Evolutionary conservation across 2,113 vertebrate species (phyloP).

Genomic region (Fulica atra): DNA sequence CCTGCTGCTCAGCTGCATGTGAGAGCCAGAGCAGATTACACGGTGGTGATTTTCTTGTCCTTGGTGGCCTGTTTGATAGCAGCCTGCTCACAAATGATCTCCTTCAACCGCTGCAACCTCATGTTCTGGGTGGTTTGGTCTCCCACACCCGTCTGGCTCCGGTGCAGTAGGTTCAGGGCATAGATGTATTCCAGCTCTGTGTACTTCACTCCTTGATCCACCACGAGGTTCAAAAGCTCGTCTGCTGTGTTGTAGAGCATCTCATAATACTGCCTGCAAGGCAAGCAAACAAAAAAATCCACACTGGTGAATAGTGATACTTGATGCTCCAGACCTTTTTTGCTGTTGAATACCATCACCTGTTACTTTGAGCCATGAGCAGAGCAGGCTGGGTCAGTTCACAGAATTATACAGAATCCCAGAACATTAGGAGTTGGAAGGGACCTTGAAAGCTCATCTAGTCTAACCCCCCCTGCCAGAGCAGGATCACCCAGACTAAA

Average conservation of each 20-base stretch:
- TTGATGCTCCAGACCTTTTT: neutral
- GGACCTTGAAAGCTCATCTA: no score
- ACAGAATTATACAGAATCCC: no score
- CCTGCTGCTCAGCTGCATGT: accelerated
- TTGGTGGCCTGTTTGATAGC: slow-evolving; percentile 98
- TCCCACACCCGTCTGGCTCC: slow-evolving; percentile 95
- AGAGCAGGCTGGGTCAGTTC: neutral
- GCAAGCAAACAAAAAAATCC: neutral
- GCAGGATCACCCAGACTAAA: no score
- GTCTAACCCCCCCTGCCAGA: no score
- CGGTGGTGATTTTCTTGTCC: slow-evolving; percentile 98
- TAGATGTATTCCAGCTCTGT: slow-evolving; percentile 98
- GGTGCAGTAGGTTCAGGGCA: slow-evolving; percentile 91
- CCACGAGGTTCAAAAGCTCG: slow-evolving; percentile 95
- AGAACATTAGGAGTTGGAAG: no score
- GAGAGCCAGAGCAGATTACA: slow-evolving; percentile 47
- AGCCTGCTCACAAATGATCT: slow-evolving; percentile 98
- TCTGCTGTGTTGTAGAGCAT: slow-evolving; percentile 98
- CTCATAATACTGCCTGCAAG: slow-evolving; percentile 93
- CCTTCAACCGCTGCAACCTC: slow-evolving; percentile 93
- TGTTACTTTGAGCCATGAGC: neutral
- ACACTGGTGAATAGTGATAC: accelerated
- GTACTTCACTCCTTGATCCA: slow-evolving; percentile 98
- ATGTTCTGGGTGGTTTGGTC: slow-evolving; percentile 94
- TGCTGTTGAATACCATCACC: neutral